These are phyloP conservation scores for Diplolepis rosae DNA, from an alignment of 2,888 invertebrate species.

Conservation along the genomic window DNA sequence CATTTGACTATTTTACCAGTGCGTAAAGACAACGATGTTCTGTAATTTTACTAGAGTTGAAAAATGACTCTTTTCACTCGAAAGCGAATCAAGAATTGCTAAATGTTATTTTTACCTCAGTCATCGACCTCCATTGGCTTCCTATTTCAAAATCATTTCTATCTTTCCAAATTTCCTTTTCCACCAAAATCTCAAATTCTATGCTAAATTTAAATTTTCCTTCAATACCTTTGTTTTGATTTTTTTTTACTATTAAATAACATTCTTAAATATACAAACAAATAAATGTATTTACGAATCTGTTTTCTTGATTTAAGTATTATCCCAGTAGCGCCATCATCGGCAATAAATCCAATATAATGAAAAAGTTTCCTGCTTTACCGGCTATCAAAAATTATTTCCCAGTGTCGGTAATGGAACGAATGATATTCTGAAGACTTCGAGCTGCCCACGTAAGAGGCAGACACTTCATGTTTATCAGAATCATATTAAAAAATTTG, in stretches of 20 bases:
- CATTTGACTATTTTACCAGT: conserved; percentile 50
- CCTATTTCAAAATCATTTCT: neutral
- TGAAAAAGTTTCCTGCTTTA: neutral
- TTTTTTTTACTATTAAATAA: too few relatives aligned
- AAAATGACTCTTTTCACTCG: neutral
- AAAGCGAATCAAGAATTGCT: neutral
- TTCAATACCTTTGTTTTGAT: too few relatives aligned
- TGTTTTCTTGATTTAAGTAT: neutral
- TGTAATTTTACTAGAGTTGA: neutral
- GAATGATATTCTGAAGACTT: neutral
- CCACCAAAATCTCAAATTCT: too few relatives aligned
- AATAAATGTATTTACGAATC: too few relatives aligned
- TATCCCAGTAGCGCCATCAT: neutral
- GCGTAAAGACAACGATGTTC: neutral
- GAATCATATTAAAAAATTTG: too few relatives aligned
- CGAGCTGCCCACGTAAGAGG: neutral
- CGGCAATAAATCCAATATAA: neutral
- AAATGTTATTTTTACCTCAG: conserved; percentile 3
- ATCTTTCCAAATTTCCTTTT: neutral
- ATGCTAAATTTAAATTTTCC: too few relatives aligned
- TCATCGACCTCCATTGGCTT: neutral
- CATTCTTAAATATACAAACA: too few relatives aligned
- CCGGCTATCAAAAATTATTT: neutral
- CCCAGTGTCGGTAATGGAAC: neutral
- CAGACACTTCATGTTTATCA: neutral